These are phyloP conservation scores for Cremastobaeus sp. DNA, from an alignment of 2,888 invertebrate genomes.

Conservation along the genomic window DNA sequence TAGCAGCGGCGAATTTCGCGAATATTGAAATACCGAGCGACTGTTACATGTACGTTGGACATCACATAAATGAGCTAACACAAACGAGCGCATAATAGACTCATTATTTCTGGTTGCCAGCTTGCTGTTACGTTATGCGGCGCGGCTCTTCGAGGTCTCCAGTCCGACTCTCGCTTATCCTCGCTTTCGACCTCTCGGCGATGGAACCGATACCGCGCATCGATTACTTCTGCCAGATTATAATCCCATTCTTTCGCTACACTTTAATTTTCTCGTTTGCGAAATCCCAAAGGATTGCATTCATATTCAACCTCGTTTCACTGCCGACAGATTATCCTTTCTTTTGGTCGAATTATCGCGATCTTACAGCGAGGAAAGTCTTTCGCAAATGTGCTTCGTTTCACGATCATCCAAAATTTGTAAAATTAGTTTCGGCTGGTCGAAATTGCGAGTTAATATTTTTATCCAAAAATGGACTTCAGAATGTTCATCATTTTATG, in stretches of 20 bases:
- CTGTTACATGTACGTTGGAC: slow-evolving; percentile 51
- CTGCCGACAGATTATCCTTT: slow-evolving; percentile 1
- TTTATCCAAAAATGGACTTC: no score
- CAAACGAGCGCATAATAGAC: slow-evolving; percentile 71
- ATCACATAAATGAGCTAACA: slow-evolving; percentile 62
- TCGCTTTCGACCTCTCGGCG: slow-evolving; percentile 69
- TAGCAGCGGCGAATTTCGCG: slow-evolving; percentile 19
- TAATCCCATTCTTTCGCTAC: slow-evolving; percentile 43
- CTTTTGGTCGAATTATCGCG: background rate
- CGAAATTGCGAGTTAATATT: no score
- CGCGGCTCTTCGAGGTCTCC: slow-evolving; percentile 70
- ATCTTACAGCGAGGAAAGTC: slow-evolving; percentile 1
- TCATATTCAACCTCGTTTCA: slow-evolving; percentile 27
- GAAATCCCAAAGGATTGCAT: slow-evolving; percentile 33
- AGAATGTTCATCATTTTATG: no score
- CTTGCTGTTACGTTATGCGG: slow-evolving; percentile 72
- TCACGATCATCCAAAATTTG: no score
- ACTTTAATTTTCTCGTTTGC: slow-evolving; percentile 50
- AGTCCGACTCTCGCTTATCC: slow-evolving; percentile 72
- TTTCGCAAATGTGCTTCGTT: no score
- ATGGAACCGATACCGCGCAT: slow-evolving; percentile 67
- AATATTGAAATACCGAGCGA: slow-evolving; percentile 29
- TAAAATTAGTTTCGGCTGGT: no score
- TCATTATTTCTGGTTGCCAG: slow-evolving; percentile 74
- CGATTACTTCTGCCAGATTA: slow-evolving; percentile 55